phyloP scores from a whole-genome alignment of 2,888 invertebrate species.

The Cataglyphis altisquamis region DNA sequence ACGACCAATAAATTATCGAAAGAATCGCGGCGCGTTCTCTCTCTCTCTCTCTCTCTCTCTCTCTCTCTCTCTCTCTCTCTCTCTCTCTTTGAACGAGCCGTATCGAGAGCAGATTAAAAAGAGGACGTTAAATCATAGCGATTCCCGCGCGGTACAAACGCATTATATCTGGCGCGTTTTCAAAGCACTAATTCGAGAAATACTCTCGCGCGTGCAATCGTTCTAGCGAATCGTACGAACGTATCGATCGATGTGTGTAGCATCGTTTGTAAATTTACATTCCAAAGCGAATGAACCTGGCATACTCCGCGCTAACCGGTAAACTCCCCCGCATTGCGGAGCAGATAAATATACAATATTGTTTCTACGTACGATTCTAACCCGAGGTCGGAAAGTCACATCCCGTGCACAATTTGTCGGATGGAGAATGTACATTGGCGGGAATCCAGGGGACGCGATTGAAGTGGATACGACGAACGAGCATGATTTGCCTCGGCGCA shows the following conservation, averaged over 20 bases:
- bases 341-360: slow-evolving; percentile 53
- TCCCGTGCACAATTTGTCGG: slow-evolving; percentile 49
- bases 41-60: background rate
- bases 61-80: background rate
- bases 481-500: slow-evolving; percentile 39
- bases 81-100: background rate
- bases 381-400: slow-evolving; percentile 40
- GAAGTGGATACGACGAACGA: slow-evolving; percentile 41
- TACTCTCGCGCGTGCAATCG: background rate
- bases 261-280: slow-evolving; percentile 21
- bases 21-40: slow-evolving; percentile 56
- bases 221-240: background rate
- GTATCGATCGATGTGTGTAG: background rate
- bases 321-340: slow-evolving; percentile 47
- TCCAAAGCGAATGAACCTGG: slow-evolving; percentile 37
- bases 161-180: slow-evolving; percentile 14
- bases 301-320: slow-evolving; percentile 20
- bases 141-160: background rate
- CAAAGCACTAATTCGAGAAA: background rate
- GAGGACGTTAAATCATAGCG: slow-evolving; percentile 33
- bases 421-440: slow-evolving; percentile 47
- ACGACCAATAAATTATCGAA: slow-evolving; percentile 74
- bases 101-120: slow-evolving; percentile 48
- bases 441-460: slow-evolving; percentile 48
- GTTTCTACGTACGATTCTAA: slow-evolving; percentile 44